Conservation (phyloP, 2,113 vertebrate species). For the Hemibates koningsi region DNA sequence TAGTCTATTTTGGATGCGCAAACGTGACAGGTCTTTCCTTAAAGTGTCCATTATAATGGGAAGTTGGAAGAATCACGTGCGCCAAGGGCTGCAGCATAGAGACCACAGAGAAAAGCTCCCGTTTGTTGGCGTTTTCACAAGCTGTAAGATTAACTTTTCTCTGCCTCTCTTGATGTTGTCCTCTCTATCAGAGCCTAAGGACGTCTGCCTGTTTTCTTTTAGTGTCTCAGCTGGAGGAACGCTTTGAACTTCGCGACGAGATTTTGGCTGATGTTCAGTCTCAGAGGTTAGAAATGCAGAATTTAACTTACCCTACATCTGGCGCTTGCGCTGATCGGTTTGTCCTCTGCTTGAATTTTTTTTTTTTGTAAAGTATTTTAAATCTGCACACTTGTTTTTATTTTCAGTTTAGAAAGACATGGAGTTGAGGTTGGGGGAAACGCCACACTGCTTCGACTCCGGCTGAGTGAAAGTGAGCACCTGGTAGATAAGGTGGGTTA, state of each 20-base stretch:
- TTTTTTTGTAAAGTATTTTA: not conserved
- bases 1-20: not conserved
- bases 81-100: conserved; percentile 44
- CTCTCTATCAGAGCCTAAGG: not conserved
- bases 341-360: not conserved
- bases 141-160: conserved; percentile 31
- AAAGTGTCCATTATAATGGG: conserved; percentile 38
- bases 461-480: conserved; percentile 64
- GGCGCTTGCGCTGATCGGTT: not conserved
- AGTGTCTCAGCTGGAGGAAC: conserved; percentile 66
- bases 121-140: conserved; percentile 55
- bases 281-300: conserved; percentile 28
- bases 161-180: not conserved
- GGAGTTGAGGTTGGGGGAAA: conserved; percentile 12
- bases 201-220: not conserved
- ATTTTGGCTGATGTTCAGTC: conserved; percentile 43
- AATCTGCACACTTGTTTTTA: not conserved
- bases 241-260: conserved; percentile 45
- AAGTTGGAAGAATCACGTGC: conserved; percentile 69
- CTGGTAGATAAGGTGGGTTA: conserved; percentile 55
- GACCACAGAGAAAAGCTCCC: conserved; percentile 60
- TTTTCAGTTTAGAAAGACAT: not conserved
- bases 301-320: not conserved
- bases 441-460: conserved; percentile 34
- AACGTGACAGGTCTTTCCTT: not conserved